A percentile compares a stretch with the other conserved stretches of the same genome.
Conservation (phyloP, 2,888 invertebrate species). For the Ellobium chinense region DNA sequence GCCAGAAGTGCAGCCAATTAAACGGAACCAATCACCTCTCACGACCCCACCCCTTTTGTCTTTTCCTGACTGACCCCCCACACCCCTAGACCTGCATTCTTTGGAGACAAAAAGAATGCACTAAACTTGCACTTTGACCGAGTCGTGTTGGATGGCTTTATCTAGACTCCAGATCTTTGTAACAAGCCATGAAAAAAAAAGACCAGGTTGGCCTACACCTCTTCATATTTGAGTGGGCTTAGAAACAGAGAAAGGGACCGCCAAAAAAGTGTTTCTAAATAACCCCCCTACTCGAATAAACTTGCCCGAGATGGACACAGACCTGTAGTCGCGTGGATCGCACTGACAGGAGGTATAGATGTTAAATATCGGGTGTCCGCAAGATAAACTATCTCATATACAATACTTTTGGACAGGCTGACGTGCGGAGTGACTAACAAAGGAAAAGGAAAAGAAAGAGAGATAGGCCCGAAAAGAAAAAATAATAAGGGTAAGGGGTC, state of each 20-base stretch:
- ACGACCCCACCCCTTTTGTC: not conserved
- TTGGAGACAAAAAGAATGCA: not conserved
- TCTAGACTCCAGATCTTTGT: not conserved
- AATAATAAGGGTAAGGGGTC: not conserved
- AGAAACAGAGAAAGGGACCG: too few species aligned
- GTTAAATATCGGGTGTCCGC: not conserved
- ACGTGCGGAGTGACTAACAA: not conserved
- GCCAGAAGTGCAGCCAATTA: too few species aligned
- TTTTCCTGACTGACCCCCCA: too few species aligned
- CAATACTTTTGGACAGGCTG: conserved; percentile 4
- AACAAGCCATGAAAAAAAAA: not conserved
- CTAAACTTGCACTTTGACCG: conserved; percentile 1
- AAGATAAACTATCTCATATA: not conserved
- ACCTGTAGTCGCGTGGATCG: not conserved
- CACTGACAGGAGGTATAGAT: not conserved
- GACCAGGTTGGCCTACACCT: not conserved
- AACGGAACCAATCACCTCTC: too few species aligned
- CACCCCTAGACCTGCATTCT: too few species aligned
- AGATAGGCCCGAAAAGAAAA: not conserved
- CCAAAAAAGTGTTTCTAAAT: not conserved
- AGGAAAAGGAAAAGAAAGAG: not conserved
- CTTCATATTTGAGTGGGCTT: not conserved
- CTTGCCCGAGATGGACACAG: not conserved
- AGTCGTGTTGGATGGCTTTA: conserved; percentile 5
- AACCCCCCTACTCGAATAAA: not conserved